Base-by-base conservation (phyloP, 2,888 invertebrate species). In the Drosophila macrospina region DNA sequence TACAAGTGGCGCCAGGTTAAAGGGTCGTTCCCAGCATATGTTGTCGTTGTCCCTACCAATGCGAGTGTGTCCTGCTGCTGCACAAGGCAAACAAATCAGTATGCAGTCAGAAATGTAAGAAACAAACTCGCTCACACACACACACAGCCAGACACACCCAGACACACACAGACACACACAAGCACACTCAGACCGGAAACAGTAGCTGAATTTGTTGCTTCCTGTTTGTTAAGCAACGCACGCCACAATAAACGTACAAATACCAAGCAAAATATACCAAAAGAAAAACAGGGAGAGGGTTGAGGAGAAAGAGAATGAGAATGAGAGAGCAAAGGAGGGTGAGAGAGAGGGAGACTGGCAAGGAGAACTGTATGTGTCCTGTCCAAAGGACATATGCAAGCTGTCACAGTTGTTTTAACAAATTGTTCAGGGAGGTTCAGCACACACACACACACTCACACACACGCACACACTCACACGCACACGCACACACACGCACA, bases 351-450 rank as follows among this genome's bases (percentile, higher is more conserved):
- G 16, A 42, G 37, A 6, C 6, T 28, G 42, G 28, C 32, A 8
- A 11, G 11, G 10, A 8, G 32, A 7, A 37, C 16, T 70, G 50
- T 60, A 34, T 50, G 50, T 55, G 36, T 52, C 50, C 64, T 69
- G 48, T 62, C 72, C 39, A 77, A 78, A 88, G 78, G 80, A 89
- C 88, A 87, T 87, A 82, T 82, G 80, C 89, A 86, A 86, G 88
- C 88, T 88, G 87, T 89, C 86, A 83, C 83, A 83, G 88, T 88
- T 88, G 81, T 81, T 88, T 86, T 88, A 88, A 88, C 85, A 88
- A 86, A 86, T 86, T 86, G 86, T 86, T 85, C 67, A 69, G 47
- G 87, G 48, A 47, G 68, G 64, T 68, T 34, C 52, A 30, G 42
- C 32, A 54, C 63, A 59, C 42, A 61, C 20, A 20, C 20, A 20